Evolutionary conservation across 1,140 invertebrate genomes (phyloP), one percentile per base, ranked within the genome.

Genomic region (Maconellicoccus hirsutus): DNA sequence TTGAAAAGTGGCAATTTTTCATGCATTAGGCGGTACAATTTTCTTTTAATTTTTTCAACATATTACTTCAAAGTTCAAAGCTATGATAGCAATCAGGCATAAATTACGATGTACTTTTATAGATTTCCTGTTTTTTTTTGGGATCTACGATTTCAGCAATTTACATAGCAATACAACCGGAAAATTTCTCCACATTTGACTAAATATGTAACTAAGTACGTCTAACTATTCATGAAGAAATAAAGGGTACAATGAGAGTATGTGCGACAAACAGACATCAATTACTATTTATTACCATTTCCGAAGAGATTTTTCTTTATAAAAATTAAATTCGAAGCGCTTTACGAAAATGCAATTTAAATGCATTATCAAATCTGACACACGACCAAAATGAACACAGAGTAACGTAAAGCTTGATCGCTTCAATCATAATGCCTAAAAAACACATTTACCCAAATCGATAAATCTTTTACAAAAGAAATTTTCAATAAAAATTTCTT

Each of bases 231-330:
- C 4, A 33, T 33, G 29, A 33, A 33, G 29, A 33, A 33, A 33
- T 33, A 16, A 52, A 52, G 42, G 42, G 42, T 52, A 52, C 42
- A 16, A 52, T 3, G n/a, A 52, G 2, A 52, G 2, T 16, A 52
- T 16, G 42, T 52, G 16, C 42, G 42, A 52, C 16, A 8, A 52
- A 52, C 42, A 52, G 42, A 8, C 2, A 16, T 52, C 42, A 52
- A 52, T 52, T 52, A n/a, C n/a, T n/a, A n/a, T n/a, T n/a, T n/a
- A 52, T 52, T 52, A 52, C 42, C 42, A 52, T 52, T 52, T 52
- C 16, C 16, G 42, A 52, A 52, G 42, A 14, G 42, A 52, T 52
- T 52, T 52, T 52, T 19, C 42, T 52, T 52, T 52, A 52, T 19
- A 19, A 52, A 52, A 52, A 52, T 52, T 52, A 52, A 16, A 52